Evolutionary conservation across 2,888 invertebrate species (phyloP).

Genomic region (Troides helena): DNA sequence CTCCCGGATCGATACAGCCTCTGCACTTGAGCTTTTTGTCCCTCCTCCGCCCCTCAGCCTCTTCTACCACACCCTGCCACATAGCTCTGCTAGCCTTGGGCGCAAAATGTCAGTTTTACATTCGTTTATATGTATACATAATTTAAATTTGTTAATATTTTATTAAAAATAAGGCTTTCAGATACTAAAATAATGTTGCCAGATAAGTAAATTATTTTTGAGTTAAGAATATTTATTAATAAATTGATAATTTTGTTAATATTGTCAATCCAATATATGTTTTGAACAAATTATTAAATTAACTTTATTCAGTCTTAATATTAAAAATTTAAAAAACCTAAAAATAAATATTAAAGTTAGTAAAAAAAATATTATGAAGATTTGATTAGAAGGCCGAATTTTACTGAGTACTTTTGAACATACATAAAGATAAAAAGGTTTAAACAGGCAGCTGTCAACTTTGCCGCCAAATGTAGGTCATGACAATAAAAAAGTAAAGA

Average conservation of each 20-base stretch:
- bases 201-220: not conserved
- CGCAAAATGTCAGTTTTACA: slow-evolving; percentile 65
- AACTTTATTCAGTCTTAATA: too few relatives aligned
- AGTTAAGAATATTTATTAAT: not conserved
- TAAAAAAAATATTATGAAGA: not conserved
- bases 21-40: slow-evolving; percentile 76
- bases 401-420: not conserved
- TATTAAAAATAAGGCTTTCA: not conserved
- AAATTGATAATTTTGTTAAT: not conserved
- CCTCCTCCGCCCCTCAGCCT: slow-evolving; percentile 39
- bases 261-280: too few relatives aligned
- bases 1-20: slow-evolving; percentile 77
- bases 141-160: not conserved
- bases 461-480: slow-evolving; percentile 24
- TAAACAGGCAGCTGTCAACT: slow-evolving; percentile 1
- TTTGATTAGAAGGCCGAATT: not conserved
- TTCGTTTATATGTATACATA: slow-evolving; percentile 44
- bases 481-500: slow-evolving; percentile 49
- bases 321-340: not conserved
- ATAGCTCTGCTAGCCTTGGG: slow-evolving; percentile 47
- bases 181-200: not conserved
- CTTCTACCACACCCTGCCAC: slow-evolving; percentile 36
- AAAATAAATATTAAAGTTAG: not conserved
- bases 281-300: too few relatives aligned
- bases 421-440: not conserved